phyloP scores from a whole-genome alignment of 2,888 invertebrate species.

The Tenthredo distinguenda region DNA sequence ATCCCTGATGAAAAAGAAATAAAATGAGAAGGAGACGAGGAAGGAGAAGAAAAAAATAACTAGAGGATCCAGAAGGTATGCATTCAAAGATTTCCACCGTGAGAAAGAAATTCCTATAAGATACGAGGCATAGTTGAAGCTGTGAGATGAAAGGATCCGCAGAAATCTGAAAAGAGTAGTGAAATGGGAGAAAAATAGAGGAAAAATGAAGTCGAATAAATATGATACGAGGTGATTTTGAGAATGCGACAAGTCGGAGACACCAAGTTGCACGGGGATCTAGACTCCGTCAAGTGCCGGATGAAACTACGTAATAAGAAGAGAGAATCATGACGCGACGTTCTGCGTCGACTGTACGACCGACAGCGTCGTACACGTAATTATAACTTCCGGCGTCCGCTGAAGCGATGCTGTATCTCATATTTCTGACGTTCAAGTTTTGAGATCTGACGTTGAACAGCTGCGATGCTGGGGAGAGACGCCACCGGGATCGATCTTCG shows the following conservation, averaged over 20 bases:
- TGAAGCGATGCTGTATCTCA: slow-evolving; percentile 26
- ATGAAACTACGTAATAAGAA: slow-evolving; percentile 22
- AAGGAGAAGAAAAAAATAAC: neutral
- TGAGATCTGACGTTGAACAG: slow-evolving; percentile 27
- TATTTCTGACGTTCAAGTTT: slow-evolving; percentile 37
- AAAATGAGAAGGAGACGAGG: neutral
- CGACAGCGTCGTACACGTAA: slow-evolving; percentile 29
- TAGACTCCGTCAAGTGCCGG: neutral
- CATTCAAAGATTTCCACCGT: neutral
- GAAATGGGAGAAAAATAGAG: neutral
- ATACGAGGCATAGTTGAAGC: neutral
- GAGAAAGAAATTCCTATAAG: neutral
- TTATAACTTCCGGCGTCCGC: slow-evolving; percentile 44
- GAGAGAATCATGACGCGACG: slow-evolving; percentile 15
- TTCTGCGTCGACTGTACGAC: neutral
- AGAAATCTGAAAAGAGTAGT: neutral
- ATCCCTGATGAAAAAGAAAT: neutral
- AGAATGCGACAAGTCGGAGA: slow-evolving; percentile 1
- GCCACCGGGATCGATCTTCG: neutral
- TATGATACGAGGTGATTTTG: neutral
- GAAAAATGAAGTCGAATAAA: neutral
- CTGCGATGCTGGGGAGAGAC: neutral
- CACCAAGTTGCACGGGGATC: neutral
- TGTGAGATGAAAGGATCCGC: neutral
- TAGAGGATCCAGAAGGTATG: neutral